Evolutionary conservation across 2,888 invertebrate species (phyloP), one percentile per base, ranked within the genome.

Genomic region (Oasisia sp.): DNA sequence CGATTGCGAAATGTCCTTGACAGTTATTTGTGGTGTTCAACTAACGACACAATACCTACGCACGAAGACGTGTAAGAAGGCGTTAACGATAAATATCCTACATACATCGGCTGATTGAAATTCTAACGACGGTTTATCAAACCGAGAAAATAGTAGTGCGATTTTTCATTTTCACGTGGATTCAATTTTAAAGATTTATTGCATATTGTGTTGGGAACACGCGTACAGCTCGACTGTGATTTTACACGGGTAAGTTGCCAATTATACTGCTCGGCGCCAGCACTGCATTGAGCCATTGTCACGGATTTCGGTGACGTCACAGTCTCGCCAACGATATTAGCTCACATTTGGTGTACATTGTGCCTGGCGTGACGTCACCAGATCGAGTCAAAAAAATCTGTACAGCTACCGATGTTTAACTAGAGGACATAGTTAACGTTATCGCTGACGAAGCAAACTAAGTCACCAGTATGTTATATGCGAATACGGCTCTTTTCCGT

Each of bases 141-240:
- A 74, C 27, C 74, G 27, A 74, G 14, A 74, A 74, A 19, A 74
- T 19, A 27, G 14, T 19, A 74, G 27, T 19, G 74, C 27, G 19
- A 74, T 74, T 74, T 74, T 74, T 74, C 74, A 74, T 74, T 74
- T 74, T 74, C 74, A 74, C 27, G 74, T 74, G 74, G 74, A 74
- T 74, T 74, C 74, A 74, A 74, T 74, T 74, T 74, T 27, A 74
- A 74, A 74, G 74, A 74, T 74, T 74, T 74, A 74, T 74, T 74
- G 74, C 74, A 74, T 74, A 74, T 74, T 74, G 74, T 74, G 74
- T 74, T 74, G 27, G 27, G 2, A 74, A 74, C 27, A 27, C 19
- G 19, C 19, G 74, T 14, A 74, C 14, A 27, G 74, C 74, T 27
- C 74, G 74, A 19, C 74, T 19, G 27, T 74, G 74, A 19, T 74